Evolutionary conservation across 2,888 invertebrate genomes (phyloP), one percentile per base, ranked within the genome.

Genomic region (Orchestes rusci): DNA sequence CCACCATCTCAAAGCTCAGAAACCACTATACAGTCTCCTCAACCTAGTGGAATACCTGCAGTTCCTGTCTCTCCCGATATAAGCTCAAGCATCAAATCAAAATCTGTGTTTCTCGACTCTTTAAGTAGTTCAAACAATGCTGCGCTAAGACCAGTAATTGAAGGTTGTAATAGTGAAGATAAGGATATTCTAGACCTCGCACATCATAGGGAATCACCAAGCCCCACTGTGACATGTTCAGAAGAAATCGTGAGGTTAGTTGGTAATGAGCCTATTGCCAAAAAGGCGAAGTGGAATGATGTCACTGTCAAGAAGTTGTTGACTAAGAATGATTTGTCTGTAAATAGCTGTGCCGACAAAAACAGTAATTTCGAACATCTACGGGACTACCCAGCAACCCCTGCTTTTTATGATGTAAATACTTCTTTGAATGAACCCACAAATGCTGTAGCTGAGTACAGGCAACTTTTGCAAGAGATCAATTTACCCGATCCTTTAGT

Each of bases 401-500:
- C 56, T 3, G 63, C 64, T 49, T 28, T 28, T 8, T 16, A 39
- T 10, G 35, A 34, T 3, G 39, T 39, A 20, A 66, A 68, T 27
- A 70, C 70, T 2, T 62, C 68, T 43, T 55, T 73, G 12, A 53
- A 72, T 23, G 70, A 73, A 48, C 54, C 73, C 39, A 54, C 73
- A n/a, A 69, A 69, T 20, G 63, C 58, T 30, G 61, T 85, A 4
- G 78, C 78, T 45, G 88, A 89, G 60, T 69, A 88, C 5, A 78
- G 81, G 53, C 73, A 79, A 59, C 70, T 89, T 16, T 73, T 83
- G 48, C 72, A 73, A 35, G 80, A 79, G 57, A 76, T 82, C 59
- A 77, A 80, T 62, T 77, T 89, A 60, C 88, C 88, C 30, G 87
- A 89, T 71, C 88, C 88, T 7, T 72, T 89, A 57, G 66, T 89